These are phyloP conservation scores for Ellobium chinense DNA, from an alignment of 2,888 invertebrate species.

Conservation along the genomic window DNA sequence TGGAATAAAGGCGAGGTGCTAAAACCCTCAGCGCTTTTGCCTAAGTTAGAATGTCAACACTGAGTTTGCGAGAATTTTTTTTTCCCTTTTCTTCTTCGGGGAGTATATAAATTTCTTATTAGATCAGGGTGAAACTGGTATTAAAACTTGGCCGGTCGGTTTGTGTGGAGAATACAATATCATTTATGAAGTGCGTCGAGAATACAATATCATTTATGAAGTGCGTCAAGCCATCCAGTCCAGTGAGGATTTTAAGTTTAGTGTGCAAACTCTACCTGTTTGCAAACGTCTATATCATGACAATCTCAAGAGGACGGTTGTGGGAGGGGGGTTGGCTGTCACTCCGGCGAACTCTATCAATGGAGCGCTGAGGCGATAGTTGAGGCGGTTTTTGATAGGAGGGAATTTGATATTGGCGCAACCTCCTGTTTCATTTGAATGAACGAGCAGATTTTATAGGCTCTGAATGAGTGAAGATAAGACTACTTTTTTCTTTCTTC, in stretches of 20 bases:
- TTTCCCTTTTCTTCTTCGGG: no score
- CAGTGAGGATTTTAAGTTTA: not conserved
- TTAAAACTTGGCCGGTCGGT: not conserved
- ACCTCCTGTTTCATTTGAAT: no score
- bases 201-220: no score
- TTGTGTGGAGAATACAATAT: not conserved
- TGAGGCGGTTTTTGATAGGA: no score
- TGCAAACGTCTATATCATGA: not conserved
- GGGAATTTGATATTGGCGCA: no score
- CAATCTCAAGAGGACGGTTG: not conserved
- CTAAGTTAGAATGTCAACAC: not conserved
- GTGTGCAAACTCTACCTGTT: not conserved
- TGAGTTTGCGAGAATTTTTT: not conserved
- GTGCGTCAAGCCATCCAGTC: not conserved
- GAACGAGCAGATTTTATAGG: no score
- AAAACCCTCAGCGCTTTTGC: not conserved
- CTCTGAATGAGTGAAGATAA: no score
- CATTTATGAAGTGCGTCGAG: not conserved
- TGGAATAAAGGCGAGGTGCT: not conserved
- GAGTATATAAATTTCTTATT: not conserved
- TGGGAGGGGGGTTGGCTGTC: no score
- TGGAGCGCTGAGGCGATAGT: no score
- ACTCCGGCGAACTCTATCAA: no score
- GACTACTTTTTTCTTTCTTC: no score
- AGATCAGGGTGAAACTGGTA: not conserved